Evolutionary conservation across 1,140 invertebrate species (phyloP).

Genomic region (Aethina tumida): DNA sequence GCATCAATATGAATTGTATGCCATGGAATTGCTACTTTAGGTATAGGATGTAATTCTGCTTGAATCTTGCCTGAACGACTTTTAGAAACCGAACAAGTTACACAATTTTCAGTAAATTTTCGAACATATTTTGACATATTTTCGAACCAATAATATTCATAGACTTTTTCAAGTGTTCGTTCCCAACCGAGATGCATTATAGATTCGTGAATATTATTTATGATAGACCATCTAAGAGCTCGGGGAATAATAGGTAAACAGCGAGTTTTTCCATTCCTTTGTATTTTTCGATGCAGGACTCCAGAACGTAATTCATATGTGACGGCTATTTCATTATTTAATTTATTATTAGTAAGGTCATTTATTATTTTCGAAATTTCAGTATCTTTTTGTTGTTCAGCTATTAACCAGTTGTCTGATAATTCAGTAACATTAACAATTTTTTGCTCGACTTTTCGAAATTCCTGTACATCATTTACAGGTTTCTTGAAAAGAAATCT

Average conservation of each 20-base stretch:
- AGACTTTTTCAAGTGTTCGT: constrained; percentile 8
- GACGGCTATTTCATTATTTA: constrained; percentile 10
- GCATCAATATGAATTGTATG: constrained; percentile 10
- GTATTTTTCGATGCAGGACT: too few species aligned
- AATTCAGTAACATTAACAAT: neutral
- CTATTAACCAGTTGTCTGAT: neutral
- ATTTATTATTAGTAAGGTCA: neutral
- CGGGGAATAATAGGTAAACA: too few species aligned
- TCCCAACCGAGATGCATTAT: constrained; percentile 10
- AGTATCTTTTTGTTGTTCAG: constrained; percentile 4
- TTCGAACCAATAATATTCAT: constrained; percentile 12
- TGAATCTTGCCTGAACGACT: constrained; percentile 11
- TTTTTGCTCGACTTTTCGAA: too few species aligned
- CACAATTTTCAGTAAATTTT: constrained; percentile 11
- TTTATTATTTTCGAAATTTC: constrained; percentile 8
- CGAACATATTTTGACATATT: constrained; percentile 8
- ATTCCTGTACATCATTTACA: too few species aligned
- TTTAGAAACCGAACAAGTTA: constrained; percentile 9
- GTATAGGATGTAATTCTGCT: constrained; percentile 10
- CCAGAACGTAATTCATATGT: constrained; percentile 7
- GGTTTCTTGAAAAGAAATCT: constrained; percentile 10
- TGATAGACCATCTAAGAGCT: too few species aligned
- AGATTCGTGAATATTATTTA: constrained; percentile 12
- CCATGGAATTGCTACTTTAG: constrained; percentile 12
- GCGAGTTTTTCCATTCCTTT: too few species aligned